Base-by-base conservation (phyloP, 2,797 vertebrate genomes). In the Melanitta fusca region DNA sequence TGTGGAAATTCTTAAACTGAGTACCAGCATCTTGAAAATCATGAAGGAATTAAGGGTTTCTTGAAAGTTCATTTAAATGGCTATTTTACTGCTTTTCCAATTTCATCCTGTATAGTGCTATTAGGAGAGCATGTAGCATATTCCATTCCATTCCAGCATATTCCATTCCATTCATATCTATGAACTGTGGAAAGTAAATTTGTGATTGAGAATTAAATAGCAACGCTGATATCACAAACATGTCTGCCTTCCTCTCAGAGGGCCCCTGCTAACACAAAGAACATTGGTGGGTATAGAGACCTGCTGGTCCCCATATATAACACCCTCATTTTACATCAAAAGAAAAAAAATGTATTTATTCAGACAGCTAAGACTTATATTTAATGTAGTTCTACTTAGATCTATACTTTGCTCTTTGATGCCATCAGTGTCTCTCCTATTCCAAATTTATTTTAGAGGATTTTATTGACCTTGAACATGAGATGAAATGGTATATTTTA, bases 381-480 rank as follows among this genome's bases (percentile, higher is more conserved):
- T 93, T 90, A 49, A 32, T 68, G 36, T 78, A 88, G 17, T 36
- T 78, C 41, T 34, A 28, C 32, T 45, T 82, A 70, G 47, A 38
- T 36, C 39, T 85, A 15, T 14, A 30, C 30, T 92, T 89, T 80
- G 28, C 62, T 70, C 32, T 78, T 77, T 90, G 54, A n/a, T 13
- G 30, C 78, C 47, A 60, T 88, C 83, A 32, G 27, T 73, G 53
- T 95, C 36, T 81, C 41, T 94, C 36, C 20, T 28, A 82, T 56
- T 94, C 77, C 94, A 92, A 80, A 87, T 91, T 95, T 96, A 89
- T 95, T 96, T 95, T 74, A 79, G 92, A 94, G 49, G 36, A 47
- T 95, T 95, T 96, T 89, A 62, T 74, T 97, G 89, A 97, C 93
- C 95, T 96, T 96, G 94, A 96, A 93, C 58, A 71, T 91, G 77